phyloP scores from a whole-genome alignment of 2,113 vertebrate genomes.

The Orycteropus afer region DNA sequence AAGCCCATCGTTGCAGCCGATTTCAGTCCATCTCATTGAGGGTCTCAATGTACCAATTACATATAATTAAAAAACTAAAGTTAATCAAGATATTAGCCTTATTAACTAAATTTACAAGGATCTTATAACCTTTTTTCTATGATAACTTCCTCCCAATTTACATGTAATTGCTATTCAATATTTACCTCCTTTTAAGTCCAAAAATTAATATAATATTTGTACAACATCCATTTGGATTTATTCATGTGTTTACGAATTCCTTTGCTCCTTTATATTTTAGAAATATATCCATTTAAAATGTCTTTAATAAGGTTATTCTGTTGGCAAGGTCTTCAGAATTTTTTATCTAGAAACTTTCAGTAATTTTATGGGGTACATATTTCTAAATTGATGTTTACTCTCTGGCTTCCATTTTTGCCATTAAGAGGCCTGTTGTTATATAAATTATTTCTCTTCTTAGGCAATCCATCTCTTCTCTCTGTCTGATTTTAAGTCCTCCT shows the following conservation, averaged over 20 bases:
- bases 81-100: neutral
- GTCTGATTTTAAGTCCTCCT: neutral
- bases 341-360: neutral
- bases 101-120: neutral
- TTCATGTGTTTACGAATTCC: neutral
- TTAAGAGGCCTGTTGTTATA: neutral
- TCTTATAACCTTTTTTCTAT: neutral
- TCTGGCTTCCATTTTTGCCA: neutral
- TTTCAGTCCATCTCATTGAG: too few relatives aligned
- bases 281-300: neutral
- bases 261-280: neutral
- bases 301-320: neutral
- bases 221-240: neutral
- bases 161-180: neutral
- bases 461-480: neutral
- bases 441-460: neutral
- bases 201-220: neutral
- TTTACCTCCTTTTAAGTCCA: neutral
- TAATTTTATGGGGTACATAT: neutral
- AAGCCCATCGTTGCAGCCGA: too few relatives aligned
- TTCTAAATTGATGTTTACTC: constrained; percentile 10
- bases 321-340: neutral
- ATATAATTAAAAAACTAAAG: neutral
- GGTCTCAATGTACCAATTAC: neutral
- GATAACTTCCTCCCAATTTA: neutral